These are phyloP conservation scores for Cynodonichthys magdalenae DNA, from an alignment of 2,797 vertebrate genomes.

Conservation along the genomic window DNA sequence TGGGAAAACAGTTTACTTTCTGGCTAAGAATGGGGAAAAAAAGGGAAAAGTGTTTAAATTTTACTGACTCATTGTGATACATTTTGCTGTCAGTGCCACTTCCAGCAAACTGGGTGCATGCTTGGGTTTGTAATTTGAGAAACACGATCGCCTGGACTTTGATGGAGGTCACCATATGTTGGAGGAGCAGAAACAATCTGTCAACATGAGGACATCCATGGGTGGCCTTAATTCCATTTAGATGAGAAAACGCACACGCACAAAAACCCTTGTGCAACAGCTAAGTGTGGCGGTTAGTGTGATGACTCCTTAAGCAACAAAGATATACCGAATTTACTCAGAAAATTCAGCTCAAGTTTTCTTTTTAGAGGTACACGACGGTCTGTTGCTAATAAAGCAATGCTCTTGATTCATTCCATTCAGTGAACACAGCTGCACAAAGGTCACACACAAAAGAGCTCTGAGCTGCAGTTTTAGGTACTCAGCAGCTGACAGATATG, in stretches of 20 bases:
- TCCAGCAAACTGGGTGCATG: slow-evolving; percentile 25
- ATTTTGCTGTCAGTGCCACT: slow-evolving; percentile 5
- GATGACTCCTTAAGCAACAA: slow-evolving; percentile 12
- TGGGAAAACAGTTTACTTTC: slow-evolving; percentile 15
- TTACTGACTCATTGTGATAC: slow-evolving; percentile 14
- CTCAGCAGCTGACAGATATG: background rate
- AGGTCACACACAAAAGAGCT: slow-evolving; percentile 10
- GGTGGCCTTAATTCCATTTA: slow-evolving; percentile 65
- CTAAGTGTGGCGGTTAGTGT: slow-evolving; percentile 15
- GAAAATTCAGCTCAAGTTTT: background rate
- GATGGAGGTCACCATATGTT: slow-evolving; percentile 74
- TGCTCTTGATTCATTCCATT: slow-evolving; percentile 16
- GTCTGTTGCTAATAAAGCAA: slow-evolving; percentile 9
- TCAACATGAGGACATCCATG: slow-evolving; percentile 54
- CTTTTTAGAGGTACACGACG: slow-evolving; percentile 2
- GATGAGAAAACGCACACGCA: slow-evolving; percentile 46
- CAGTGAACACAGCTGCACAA: slow-evolving; percentile 5
- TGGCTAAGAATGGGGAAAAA: background rate
- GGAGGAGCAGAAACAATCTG: slow-evolving; percentile 66
- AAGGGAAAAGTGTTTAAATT: slow-evolving; percentile 4
- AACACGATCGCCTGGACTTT: slow-evolving; percentile 48
- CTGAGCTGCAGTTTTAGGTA: slow-evolving; percentile 2
- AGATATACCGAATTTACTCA: slow-evolving; percentile 1
- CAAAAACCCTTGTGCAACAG: slow-evolving; percentile 33
- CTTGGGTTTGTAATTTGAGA: slow-evolving; percentile 48